These are phyloP conservation scores for Brotula barbata DNA, from an alignment of 2,797 vertebrate species.

Conservation along the genomic window DNA sequence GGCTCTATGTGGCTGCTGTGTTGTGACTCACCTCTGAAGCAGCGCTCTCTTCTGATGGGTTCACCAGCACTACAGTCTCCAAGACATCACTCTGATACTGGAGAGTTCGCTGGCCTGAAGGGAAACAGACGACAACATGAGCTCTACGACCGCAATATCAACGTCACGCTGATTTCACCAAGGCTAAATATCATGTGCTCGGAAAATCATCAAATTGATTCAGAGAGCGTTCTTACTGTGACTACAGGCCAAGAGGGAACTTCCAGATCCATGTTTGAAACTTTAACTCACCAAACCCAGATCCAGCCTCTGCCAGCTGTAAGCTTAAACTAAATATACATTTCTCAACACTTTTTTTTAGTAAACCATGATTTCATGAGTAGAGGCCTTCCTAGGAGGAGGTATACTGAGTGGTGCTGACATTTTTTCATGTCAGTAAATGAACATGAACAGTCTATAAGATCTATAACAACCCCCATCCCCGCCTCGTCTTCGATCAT, in stretches of 20 bases:
- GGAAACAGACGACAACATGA: conserved; percentile 20
- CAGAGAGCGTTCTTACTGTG: not conserved
- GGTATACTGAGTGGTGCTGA: too few relatives aligned
- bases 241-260: too few relatives aligned
- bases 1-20: not conserved
- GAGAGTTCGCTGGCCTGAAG: conserved; percentile 89
- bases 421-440: too few relatives aligned
- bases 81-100: conserved; percentile 89
- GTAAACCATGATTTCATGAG: too few relatives aligned
- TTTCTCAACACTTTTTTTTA: too few relatives aligned
- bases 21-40: conserved; percentile 83
- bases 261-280: too few relatives aligned
- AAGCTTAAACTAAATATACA: too few relatives aligned
- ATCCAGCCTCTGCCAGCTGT: too few relatives aligned
- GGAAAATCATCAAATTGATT: not conserved
- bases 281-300: too few relatives aligned
- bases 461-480: not conserved
- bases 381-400: too few relatives aligned
- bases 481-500: not conserved
- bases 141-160: not conserved
- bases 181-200: not conserved
- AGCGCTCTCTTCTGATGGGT: conserved; percentile 85
- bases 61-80: conserved; percentile 90
- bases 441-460: not conserved
- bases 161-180: not conserved